Conservation (phyloP, 2,797 vertebrate species). For the Takifugu rubripes region DNA sequence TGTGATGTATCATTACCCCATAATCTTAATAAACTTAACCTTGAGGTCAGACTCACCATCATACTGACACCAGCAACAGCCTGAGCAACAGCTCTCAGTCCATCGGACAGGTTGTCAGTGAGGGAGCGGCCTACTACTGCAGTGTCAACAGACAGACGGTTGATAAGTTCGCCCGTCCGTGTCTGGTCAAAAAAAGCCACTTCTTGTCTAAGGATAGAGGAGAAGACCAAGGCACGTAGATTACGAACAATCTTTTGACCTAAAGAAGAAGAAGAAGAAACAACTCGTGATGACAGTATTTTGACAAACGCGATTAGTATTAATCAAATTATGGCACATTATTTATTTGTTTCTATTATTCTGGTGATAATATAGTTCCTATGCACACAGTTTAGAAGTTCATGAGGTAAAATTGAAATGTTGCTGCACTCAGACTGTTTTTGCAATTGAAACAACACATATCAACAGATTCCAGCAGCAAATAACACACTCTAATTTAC, state of each 20-base stretch:
- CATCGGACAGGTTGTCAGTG: constrained; percentile 96
- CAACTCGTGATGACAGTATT: not conserved
- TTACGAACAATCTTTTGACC: constrained; percentile 91
- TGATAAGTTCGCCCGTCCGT: constrained; percentile 93
- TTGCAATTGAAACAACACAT: too few relatives aligned
- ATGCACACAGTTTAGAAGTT: too few relatives aligned
- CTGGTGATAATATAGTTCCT: too few relatives aligned
- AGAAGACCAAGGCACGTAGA: constrained; percentile 85
- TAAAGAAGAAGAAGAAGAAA: constrained; percentile 52
- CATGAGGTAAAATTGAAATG: too few relatives aligned
- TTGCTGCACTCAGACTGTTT: too few relatives aligned
- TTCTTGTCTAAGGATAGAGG: constrained; percentile 92
- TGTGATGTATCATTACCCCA: not conserved
- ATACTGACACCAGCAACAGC: constrained; percentile 89
- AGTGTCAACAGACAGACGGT: constrained; percentile 92
- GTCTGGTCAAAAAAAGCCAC: constrained; percentile 94
- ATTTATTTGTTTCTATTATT: too few relatives aligned
- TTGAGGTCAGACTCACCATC: constrained; percentile 83
- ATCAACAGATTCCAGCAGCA: too few relatives aligned
- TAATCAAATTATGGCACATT: not conserved
- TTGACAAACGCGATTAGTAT: not conserved
- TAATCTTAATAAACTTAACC: not conserved
- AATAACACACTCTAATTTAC: not conserved
- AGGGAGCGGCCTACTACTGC: constrained; percentile 84
- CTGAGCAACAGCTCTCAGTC: constrained; percentile 89